A percentile compares a stretch with the other conserved stretches of the same genome.
These are phyloP conservation scores for Cephus pulcher DNA, from an alignment of 2,888 invertebrate genomes.

Conservation along the genomic window DNA sequence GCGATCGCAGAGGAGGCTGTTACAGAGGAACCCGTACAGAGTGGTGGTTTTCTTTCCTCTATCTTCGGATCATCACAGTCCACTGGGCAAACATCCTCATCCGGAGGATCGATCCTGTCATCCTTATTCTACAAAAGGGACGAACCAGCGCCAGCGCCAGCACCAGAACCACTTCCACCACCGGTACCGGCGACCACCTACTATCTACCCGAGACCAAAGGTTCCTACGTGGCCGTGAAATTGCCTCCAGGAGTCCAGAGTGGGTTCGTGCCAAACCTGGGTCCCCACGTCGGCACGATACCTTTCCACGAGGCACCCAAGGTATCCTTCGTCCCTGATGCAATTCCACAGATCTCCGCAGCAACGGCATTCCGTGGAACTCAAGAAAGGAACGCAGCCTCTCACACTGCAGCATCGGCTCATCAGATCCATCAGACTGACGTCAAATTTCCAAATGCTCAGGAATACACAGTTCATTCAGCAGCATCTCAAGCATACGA, in stretches of 20 bases:
- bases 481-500: too few species aligned
- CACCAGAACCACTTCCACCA: background rate
- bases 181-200: slow-evolving; percentile 11
- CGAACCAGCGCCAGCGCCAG: background rate
- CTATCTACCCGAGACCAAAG: slow-evolving; percentile 28
- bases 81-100: background rate
- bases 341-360: background rate
- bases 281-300: slow-evolving; percentile 8
- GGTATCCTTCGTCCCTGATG: slow-evolving; percentile 5
- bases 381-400: too few species aligned
- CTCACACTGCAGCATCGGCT: too few species aligned
- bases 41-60: slow-evolving; percentile 15
- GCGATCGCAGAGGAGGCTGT: background rate
- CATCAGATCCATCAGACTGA: too few species aligned
- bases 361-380: too few species aligned
- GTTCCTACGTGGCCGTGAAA: slow-evolving; percentile 25
- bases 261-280: background rate
- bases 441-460: too few species aligned
- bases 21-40: background rate
- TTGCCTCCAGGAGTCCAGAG: slow-evolving; percentile 8
- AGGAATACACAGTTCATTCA: too few species aligned
- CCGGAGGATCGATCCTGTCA: slow-evolving; percentile 5
- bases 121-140: slow-evolving; percentile 12
- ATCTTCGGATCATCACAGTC: slow-evolving; percentile 7
- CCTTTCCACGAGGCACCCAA: slow-evolving; percentile 11